Evolutionary conservation across 2,113 vertebrate genomes (phyloP).

Genomic region (Takifugu bimaculatus): DNA sequence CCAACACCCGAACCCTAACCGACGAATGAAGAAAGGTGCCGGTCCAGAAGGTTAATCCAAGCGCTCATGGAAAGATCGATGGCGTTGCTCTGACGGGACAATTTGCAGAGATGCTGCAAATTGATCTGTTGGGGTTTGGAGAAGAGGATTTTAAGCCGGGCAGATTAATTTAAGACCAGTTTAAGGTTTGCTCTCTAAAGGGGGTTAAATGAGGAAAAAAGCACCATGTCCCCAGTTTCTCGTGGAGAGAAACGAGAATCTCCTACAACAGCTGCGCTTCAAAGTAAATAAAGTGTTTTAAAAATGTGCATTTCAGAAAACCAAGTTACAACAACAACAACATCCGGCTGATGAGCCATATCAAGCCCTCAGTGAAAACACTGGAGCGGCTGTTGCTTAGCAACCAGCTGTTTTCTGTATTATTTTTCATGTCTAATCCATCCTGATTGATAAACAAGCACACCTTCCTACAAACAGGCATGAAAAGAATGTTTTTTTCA

Average conservation of each 20-base stretch:
- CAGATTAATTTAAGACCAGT: too few relatives aligned
- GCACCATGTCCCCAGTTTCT: neutral
- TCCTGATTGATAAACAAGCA: conserved; percentile 55
- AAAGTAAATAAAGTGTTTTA: neutral
- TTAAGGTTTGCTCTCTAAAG: too few relatives aligned
- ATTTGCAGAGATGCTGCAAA: too few relatives aligned
- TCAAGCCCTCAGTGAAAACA: conserved; percentile 13
- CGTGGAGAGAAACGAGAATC: neutral
- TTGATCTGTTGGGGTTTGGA: too few relatives aligned
- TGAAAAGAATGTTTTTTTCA: too few relatives aligned
- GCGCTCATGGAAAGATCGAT: too few relatives aligned
- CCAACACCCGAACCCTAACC: neutral
- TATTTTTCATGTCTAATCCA: neutral
- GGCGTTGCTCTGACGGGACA: too few relatives aligned
- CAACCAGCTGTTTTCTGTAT: conserved; percentile 40
- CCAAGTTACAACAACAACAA: too few relatives aligned
- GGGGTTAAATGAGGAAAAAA: too few relatives aligned
- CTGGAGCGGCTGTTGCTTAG: conserved; percentile 60
- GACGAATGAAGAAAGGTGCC: neutral
- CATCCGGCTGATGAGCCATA: neutral
- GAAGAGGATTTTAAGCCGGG: too few relatives aligned
- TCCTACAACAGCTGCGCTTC: neutral
- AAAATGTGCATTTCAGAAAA: neutral
- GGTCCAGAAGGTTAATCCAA: neutral
- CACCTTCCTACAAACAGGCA: too few relatives aligned